Evolutionary conservation across 1,140 invertebrate species (phyloP), one percentile per base, ranked within the genome.

Genomic region (Caenorhabditis tropicalis): DNA sequence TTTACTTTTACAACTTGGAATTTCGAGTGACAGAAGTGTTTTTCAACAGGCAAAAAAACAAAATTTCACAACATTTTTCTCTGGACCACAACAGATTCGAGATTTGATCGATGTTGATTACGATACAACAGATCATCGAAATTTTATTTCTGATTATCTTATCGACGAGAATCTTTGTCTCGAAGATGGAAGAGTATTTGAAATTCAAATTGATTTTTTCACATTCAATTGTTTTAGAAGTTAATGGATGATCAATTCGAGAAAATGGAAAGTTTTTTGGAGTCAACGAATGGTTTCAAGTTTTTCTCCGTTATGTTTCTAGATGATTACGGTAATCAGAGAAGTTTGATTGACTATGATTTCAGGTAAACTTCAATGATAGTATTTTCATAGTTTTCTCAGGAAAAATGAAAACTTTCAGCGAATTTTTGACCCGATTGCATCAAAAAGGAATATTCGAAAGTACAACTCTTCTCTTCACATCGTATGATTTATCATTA

Each of bases 81-180:
- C 58, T n/a, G 58, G 58, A 65, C 58, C 58, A 0, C 58, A 65
- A 65, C 58, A 65, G 19, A 65, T 65, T 65, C 29, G 58, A 36
- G 58, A 65, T 19, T 7, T 65, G 7, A 65, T 65, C 7, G 58
- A 65, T 65, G 58, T 36, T 10, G 58, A 65, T 36, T 65, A 65
- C 21, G 58, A 65, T 33, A 65, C 58, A 10, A 65, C 31, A 21
- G 29, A 36, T 19, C 58, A 65, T 65, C 10, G 58, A 19, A 65
- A 65, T 3, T 36, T 33, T 36, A 65, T 65, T 65, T 65, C 58
- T 19, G 31, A 65, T 36, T 33, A 65, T 65, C 7, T 65, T 10
- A 65, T 65, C 7, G 58, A 65, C 24, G 31, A 65, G 31, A 33
- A 65, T 36, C 19, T 36, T 16, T 65, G 58, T 65, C 15, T 65